Evolutionary conservation across 1,140 invertebrate genomes (phyloP), one percentile per base, ranked within the genome.

Genomic region (Leptopilina boulardi): DNA sequence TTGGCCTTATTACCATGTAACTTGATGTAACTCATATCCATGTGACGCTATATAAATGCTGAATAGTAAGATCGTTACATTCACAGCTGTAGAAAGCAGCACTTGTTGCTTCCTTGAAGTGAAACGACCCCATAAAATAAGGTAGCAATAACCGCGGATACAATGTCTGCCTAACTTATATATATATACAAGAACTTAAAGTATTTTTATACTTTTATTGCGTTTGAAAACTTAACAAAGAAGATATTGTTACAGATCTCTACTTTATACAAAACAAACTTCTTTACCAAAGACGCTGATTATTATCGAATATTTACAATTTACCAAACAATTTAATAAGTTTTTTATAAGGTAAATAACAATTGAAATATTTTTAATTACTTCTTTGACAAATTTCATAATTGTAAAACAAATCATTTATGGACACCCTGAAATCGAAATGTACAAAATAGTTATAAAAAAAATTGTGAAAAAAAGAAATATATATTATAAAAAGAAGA

Each of bases 131-230:
- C 59, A 66, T 66, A 66, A 66, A 66, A 23, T 66, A 66, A 66
- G 59, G 59, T 30, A 34, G 59, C 59, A 66, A 66, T 66, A 66
- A 66, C 21, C 23, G 59, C 15, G 59, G 26, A 66, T 30, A 34
- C 59, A 66, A 66, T 30, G 59, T 66, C 59, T 30, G 59, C 59
- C 59, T 66, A 66, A 66, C 23, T 66, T 30, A 38, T 6, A 38
- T 8, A 30, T 11, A 23, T n/a, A n/a, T n/a, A n/a, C n/a, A 66
- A 30, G 26, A 66, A 26, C 23, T 66, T 30, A 4, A 66, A 34
- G 59, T 66, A 66, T 30, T 66, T 66, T 66, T 66, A 66, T 66
- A 30, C 59, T 66, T 66, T 66, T 66, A 66, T 66, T 66, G n/a
- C n/a, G 59, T 66, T 30, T 66, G 26, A 66, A 15, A 26, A 30